Percentiles rank a stretch among this genome's conserved stretches.
These are phyloP conservation scores for Coecobrya sp. DNA, from an alignment of 2,888 invertebrate genomes.

Conservation along the genomic window DNA sequence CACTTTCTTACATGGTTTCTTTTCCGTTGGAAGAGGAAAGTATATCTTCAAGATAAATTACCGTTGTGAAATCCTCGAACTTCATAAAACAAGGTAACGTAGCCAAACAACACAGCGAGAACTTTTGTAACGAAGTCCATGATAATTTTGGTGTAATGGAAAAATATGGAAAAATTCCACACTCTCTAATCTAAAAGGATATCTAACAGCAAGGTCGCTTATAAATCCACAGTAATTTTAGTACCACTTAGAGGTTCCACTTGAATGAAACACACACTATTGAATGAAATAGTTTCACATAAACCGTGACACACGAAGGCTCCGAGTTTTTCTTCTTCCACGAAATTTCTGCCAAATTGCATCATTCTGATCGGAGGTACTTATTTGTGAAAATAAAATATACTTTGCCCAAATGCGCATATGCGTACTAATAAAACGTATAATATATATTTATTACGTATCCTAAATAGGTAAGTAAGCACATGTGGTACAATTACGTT, in stretches of 20 bases:
- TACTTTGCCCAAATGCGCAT: no score
- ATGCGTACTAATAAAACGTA: no score
- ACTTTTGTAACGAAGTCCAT: conserved; percentile 62
- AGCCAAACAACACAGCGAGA: conserved; percentile 55
- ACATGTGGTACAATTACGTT: conserved; percentile 37
- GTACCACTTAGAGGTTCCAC: not conserved
- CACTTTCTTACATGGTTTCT: not conserved
- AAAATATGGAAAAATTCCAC: conserved; percentile 11
- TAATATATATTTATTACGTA: no score
- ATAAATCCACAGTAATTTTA: no score
- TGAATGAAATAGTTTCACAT: not conserved
- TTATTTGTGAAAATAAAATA: not conserved
- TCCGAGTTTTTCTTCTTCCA: conserved; percentile 23
- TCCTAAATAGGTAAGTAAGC: conserved; percentile 15
- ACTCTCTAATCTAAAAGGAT: not conserved
- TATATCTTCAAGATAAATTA: not conserved
- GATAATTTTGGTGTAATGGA: no score
- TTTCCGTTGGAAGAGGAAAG: not conserved
- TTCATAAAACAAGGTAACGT: conserved; percentile 52
- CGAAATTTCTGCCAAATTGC: not conserved
- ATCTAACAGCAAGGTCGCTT: not conserved
- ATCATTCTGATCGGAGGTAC: conserved; percentile 5
- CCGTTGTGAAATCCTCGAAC: conserved; percentile 69
- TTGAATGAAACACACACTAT: not conserved
- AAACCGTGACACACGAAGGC: not conserved